Evolutionary conservation across 2,888 invertebrate species (phyloP).

Genomic region (Agapostemon virescens): DNA sequence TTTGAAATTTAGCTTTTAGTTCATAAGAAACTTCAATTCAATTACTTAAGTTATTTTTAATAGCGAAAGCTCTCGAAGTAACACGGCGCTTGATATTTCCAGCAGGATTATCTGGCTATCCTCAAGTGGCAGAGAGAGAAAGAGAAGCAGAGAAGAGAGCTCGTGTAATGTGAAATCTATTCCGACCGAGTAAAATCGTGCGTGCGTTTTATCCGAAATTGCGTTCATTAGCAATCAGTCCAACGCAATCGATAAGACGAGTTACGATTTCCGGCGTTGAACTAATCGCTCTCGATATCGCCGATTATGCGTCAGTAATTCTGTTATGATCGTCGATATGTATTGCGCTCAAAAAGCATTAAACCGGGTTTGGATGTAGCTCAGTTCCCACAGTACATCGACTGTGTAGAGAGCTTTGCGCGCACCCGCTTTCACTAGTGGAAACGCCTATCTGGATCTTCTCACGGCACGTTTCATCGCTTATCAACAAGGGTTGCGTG

Average conservation of each 20-base stretch:
- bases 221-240: conserved; percentile 67
- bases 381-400: background rate
- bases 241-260: conserved; percentile 58
- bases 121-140: background rate
- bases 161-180: conserved; percentile 26
- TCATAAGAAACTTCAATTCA: no score
- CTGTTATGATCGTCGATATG: conserved; percentile 51
- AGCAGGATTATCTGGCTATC: conserved; percentile 26
- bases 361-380: background rate
- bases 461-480: conserved; percentile 16
- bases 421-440: no score
- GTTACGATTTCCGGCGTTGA: conserved; percentile 6
- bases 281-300: conserved; percentile 46
- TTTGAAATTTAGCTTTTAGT: no score
- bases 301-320: conserved; percentile 51
- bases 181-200: conserved; percentile 7
- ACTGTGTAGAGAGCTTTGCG: background rate
- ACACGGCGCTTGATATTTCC: conserved; percentile 11
- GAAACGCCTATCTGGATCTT: conserved; percentile 1
- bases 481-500: conserved; percentile 13
- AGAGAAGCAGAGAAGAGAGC: background rate
- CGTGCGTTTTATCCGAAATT: conserved; percentile 29
- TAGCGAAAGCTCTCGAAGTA: background rate
- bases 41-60: no score
- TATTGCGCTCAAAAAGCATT: conserved; percentile 28